Evolutionary conservation across 2,797 vertebrate genomes (phyloP), one percentile per base, ranked within the genome.

Genomic region (Picus viridis): DNA sequence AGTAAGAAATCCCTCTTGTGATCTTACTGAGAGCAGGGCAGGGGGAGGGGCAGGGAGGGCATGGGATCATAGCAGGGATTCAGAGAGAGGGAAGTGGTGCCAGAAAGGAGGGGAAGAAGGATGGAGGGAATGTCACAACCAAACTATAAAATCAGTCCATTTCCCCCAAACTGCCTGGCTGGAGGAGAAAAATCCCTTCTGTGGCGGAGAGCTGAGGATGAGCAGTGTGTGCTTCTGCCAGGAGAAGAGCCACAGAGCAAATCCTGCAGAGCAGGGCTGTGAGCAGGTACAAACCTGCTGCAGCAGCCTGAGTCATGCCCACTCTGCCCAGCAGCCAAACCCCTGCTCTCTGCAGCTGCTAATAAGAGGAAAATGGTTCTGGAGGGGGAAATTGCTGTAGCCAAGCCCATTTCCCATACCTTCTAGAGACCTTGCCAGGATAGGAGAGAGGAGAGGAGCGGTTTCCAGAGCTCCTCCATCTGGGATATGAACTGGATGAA

Each of bases 401-500:
- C 49, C 75, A 41, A 69, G 49, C 2, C 1, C 30, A 16, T 61
- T 36, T 47, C 69, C 23, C 62, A 26, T 36, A 16, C 56, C 43
- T 70, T 54, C 9, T 5, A 20, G 59, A 71, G 59, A 78, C 30
- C 12, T 43, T 41, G 74, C 32, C 49, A 58, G 32, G 53, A 24
- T 36, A 13, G 1, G 7, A 39, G 61, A 36, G 36, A 64, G 58
- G 58, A 75, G 59, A 41, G 0, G 4, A 47, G 61, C 43, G 36
- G 32, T 57, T 78, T 75, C 41, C 72, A 47, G 73, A 89, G 59
- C 51, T 79, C 54, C 36, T 89, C 83, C 65, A 26, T 80, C 78
- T 92, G 65, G 65, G 76, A 76, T 71, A 54, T 76, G 78, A 86
- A 53, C 86, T 83, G 78, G 89, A 63, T 9, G 2, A 45, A 80